Evolutionary conservation across 1,140 invertebrate genomes (phyloP), one percentile per base, ranked within the genome.

Genomic region (Pseudobourletiella spinata): DNA sequence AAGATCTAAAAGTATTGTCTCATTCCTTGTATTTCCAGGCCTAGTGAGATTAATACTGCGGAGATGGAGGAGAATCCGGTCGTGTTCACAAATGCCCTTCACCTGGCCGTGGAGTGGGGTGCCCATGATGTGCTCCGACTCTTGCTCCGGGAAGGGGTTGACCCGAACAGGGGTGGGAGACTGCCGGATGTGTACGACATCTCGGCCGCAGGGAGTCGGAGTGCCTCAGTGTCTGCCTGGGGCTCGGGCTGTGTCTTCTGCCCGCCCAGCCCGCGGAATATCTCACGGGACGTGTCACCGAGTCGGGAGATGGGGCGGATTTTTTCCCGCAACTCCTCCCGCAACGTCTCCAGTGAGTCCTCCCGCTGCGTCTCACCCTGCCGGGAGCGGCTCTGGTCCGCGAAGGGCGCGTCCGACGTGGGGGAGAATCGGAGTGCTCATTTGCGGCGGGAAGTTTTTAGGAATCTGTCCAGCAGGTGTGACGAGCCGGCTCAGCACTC

Each of bases 31-130:
- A 35, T 28, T 57, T 59, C 14, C 44, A 68, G 65, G 44, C 44
- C 68, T 22, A 65, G 57, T 63, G 68, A 70, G 57, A 67, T 65
- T 65, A 56, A 28, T 22, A 52, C 28, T 29, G 57, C 18, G 14
- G 68, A 70, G 30, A 30, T 54, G 20, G 68, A 70, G 42, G 68
- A 70, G 42, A 70, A 70, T 55, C 78, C 78, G 3, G 72, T 76
- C 1, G 76, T 81, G 25, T 82, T 82, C 68, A 75, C 73, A 61
- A 82, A 81, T 67, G 79, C 80, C 3, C 73, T 83, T 0, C 81
- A 83, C 71, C 71, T 81, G 48, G 81, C 81, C 2, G 77, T 83
- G 18, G 79, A 81, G 62, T 74, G 79, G 67, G 76, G 76, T n/a
- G 76, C 82, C 0, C 69, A 79, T 18, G 81, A 83, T 63, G 81